phyloP scores from a whole-genome alignment of 2,888 invertebrate species.

The Dioctria rufipes region DNA sequence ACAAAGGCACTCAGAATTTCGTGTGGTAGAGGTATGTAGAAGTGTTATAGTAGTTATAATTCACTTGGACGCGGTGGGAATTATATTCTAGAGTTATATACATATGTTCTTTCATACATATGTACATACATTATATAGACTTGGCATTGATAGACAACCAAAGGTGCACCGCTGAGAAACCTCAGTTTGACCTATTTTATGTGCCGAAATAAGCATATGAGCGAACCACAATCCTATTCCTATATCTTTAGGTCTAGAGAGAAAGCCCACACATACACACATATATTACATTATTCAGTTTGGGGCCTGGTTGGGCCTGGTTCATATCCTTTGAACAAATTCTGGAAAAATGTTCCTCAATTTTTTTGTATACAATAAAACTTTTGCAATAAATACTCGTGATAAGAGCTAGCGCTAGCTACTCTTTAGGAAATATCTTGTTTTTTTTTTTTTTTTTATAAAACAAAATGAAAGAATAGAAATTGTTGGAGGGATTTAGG shows the following conservation, averaged over 20 bases:
- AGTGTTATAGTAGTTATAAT: too few relatives aligned
- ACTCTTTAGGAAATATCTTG: not conserved
- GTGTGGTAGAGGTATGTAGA: too few relatives aligned
- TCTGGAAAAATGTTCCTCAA: not conserved
- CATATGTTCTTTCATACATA: not conserved
- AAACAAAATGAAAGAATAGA: not conserved
- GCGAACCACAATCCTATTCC: not conserved
- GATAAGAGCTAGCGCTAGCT: not conserved
- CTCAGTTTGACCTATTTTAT: not conserved
- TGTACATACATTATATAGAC: not conserved
- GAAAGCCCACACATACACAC: not conserved
- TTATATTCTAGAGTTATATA: too few relatives aligned
- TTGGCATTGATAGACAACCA: not conserved
- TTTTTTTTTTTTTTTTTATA: not conserved
- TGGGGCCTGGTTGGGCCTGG: not conserved
- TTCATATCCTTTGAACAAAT: not conserved
- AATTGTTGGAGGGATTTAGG: not conserved
- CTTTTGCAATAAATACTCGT: conserved; percentile 7
- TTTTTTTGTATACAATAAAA: not conserved
- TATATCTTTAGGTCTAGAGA: not conserved
- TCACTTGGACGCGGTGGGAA: too few relatives aligned
- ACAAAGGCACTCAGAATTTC: too few relatives aligned
- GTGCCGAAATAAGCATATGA: not conserved
- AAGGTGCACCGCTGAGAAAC: not conserved
- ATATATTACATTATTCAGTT: not conserved